Conservation (phyloP, 2,888 invertebrate genomes). For the Aspidapion aeneum region DNA sequence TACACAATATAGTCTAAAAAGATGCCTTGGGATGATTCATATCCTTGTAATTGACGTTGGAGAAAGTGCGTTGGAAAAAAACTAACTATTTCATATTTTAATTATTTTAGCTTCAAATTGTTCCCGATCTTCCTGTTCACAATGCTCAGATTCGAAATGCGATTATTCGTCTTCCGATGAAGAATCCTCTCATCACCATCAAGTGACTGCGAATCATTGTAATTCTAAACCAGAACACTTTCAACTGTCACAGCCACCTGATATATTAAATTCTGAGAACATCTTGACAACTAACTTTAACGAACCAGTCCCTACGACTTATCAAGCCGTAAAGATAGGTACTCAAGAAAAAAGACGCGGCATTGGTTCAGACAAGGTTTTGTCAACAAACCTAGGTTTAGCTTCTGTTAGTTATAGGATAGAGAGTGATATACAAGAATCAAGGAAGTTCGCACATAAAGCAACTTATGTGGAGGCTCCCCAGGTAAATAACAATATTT, state of each 20-base stretch:
- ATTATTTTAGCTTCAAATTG: slow-evolving; percentile 62
- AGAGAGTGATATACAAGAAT: neutral
- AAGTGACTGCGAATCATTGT: neutral
- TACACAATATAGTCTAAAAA: no score
- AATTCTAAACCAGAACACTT: neutral
- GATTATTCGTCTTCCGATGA: neutral
- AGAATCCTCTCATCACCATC: neutral
- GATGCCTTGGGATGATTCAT: no score
- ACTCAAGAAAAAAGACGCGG: slow-evolving; percentile 13
- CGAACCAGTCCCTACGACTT: slow-evolving; percentile 43
- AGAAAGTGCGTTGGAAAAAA: no score
- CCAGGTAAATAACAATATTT: slow-evolving; percentile 32
- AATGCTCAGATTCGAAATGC: slow-evolving; percentile 52
- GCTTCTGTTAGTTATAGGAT: neutral
- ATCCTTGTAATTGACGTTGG: no score
- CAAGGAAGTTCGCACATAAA: slow-evolving; percentile 30
- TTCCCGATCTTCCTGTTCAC: slow-evolving; percentile 68
- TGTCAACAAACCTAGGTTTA: neutral
- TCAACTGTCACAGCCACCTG: neutral
- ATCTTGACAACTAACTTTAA: slow-evolving; percentile 46
- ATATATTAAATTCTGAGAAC: slow-evolving; percentile 32
- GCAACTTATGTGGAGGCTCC: slow-evolving; percentile 40
- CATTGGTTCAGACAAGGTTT: slow-evolving; percentile 31
- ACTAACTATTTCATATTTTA: no score
- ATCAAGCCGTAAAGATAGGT: slow-evolving; percentile 37